Percentiles rank a stretch among this genome's conserved stretches.
These are phyloP conservation scores for Microtus pennsylvanicus DNA, from an alignment of 2,113 vertebrate species.

Conservation along the genomic window DNA sequence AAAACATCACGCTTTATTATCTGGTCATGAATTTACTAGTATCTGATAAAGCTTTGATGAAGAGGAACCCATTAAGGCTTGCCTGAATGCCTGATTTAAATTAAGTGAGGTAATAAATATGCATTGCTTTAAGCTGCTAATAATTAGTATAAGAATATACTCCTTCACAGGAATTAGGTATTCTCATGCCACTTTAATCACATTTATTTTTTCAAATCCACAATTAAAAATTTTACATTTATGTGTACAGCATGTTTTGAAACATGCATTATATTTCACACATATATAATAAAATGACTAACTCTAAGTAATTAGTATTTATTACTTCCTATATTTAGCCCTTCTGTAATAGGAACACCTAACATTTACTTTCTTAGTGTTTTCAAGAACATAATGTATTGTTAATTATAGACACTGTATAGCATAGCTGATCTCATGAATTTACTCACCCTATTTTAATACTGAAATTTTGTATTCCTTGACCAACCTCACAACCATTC, in stretches of 20 bases:
- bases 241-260: background rate
- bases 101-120: background rate
- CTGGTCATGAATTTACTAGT: background rate
- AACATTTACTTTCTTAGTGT: background rate
- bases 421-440: background rate
- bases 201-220: background rate
- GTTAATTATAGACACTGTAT: background rate
- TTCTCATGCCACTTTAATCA: background rate
- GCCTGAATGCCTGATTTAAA: background rate
- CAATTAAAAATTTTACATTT: background rate
- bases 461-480: background rate
- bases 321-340: background rate
- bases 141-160: background rate
- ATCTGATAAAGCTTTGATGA: background rate
- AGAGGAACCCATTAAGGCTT: background rate
- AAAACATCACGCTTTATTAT: background rate
- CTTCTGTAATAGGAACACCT: background rate
- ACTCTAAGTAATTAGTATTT: background rate
- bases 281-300: background rate
- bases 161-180: background rate
- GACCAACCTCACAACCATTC: background rate
- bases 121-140: background rate
- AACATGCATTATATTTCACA: background rate
- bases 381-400: background rate
- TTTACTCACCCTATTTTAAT: background rate